phyloP scores from a whole-genome alignment of 1,140 invertebrate genomes.

The Heliconius nattereri region DNA sequence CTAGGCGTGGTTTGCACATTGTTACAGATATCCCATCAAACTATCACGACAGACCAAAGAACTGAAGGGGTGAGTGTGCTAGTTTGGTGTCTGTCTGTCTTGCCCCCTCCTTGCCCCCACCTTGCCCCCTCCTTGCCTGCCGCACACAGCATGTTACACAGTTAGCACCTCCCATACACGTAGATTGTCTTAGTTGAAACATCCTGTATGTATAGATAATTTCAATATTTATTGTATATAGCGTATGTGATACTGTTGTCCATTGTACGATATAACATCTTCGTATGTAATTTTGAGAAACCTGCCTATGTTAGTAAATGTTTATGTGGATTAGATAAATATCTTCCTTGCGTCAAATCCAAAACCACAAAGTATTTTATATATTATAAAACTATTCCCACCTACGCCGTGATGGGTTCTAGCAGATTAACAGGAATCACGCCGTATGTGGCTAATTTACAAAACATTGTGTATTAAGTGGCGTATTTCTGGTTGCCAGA shows the following conservation, averaged over 20 bases:
- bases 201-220: not conserved
- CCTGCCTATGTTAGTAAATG: not conserved
- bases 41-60: conserved; percentile 61
- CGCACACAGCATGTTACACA: not conserved
- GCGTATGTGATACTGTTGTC: not conserved
- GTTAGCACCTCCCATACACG: not conserved
- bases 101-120: conserved; percentile 20
- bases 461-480: too few relatives aligned
- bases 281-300: not conserved
- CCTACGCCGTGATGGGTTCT: too few relatives aligned
- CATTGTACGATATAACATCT: not conserved
- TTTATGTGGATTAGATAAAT: too few relatives aligned
- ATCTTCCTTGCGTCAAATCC: too few relatives aligned
- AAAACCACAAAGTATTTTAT: too few relatives aligned
- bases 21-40: conserved; percentile 65
- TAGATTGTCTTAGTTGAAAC: conserved; percentile 1
- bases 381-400: too few relatives aligned
- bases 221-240: not conserved
- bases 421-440: too few relatives aligned
- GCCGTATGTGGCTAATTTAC: too few relatives aligned
- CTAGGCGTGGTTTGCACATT: conserved; percentile 52
- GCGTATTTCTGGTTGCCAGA: too few relatives aligned
- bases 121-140: not conserved
- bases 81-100: conserved; percentile 55
- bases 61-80: conserved; percentile 70